Evolutionary conservation across 2,797 vertebrate genomes (phyloP).

Genomic region (Heteromormyrus szaboi): DNA sequence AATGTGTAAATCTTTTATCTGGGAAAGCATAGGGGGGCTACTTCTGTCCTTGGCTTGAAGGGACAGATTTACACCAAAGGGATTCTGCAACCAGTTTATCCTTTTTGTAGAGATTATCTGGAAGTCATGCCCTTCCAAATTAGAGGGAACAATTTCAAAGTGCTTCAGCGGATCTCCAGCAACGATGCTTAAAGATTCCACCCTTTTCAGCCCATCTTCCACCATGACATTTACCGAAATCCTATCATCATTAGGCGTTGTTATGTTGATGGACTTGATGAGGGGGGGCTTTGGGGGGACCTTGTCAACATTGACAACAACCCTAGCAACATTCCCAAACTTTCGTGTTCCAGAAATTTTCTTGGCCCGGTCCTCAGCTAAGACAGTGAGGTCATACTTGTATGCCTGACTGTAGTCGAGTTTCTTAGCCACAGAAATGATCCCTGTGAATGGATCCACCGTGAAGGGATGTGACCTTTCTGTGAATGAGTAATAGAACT

Average conservation of each 20-base stretch:
- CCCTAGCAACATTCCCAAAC: slow-evolving; percentile 78
- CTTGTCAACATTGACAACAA: slow-evolving; percentile 73
- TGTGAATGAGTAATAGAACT: slow-evolving; percentile 86
- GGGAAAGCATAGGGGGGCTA: slow-evolving; percentile 64
- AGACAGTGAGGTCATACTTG: slow-evolving; percentile 75
- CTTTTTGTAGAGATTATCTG: slow-evolving; percentile 75
- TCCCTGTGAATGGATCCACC: slow-evolving; percentile 81
- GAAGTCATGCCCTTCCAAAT: slow-evolving; percentile 68
- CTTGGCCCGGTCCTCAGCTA: slow-evolving; percentile 87
- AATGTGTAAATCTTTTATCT: slow-evolving; percentile 68
- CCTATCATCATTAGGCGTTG: slow-evolving; percentile 39
- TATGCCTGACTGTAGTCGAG: slow-evolving; percentile 71
- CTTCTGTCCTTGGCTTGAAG: slow-evolving; percentile 78
- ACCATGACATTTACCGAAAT: slow-evolving; percentile 67
- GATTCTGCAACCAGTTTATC: slow-evolving; percentile 74
- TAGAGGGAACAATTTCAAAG: slow-evolving; percentile 77
- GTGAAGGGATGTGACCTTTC: slow-evolving; percentile 71
- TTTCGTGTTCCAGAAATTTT: slow-evolving; percentile 79
- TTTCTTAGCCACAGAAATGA: slow-evolving; percentile 68
- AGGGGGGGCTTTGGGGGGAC: slow-evolving; percentile 54
- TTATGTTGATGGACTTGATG: slow-evolving; percentile 52
- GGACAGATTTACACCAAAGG: slow-evolving; percentile 83
- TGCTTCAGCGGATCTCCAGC: slow-evolving; percentile 72
- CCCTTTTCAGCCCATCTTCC: slow-evolving; percentile 59
- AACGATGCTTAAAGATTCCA: slow-evolving; percentile 72